A percentile compares a stretch with the other conserved stretches of the same genome.
Conservation (phyloP, 2,888 invertebrate species). For the Gastracanthus pulcherrimus region DNA sequence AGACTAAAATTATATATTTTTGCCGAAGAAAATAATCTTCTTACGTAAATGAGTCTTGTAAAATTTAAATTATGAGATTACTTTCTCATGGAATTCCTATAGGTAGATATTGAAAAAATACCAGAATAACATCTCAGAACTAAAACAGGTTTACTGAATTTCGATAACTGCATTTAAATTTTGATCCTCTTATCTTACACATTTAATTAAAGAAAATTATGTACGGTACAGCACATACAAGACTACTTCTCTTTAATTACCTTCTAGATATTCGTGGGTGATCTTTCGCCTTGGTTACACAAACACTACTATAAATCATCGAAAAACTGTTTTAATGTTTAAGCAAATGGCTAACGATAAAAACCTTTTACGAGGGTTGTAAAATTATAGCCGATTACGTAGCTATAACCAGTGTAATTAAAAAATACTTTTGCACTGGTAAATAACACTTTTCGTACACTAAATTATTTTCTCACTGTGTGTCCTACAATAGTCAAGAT, state of each 20-base stretch:
- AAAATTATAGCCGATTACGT: slow-evolving; percentile 55
- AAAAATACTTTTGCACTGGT: not conserved
- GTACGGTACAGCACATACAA: too few species aligned
- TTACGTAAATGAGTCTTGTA: not conserved
- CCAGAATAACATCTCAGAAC: not conserved
- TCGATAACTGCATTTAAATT: not conserved
- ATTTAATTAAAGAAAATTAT: not conserved
- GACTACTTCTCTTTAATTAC: not conserved
- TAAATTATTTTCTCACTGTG: not conserved
- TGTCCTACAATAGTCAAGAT: too few species aligned
- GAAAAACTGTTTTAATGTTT: not conserved
- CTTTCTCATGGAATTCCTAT: not conserved
- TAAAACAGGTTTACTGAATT: not conserved
- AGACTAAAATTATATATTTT: not conserved
- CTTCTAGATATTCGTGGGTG: not conserved
- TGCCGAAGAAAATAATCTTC: not conserved
- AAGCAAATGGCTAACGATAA: not conserved
- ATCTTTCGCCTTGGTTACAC: not conserved
- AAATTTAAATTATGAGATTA: not conserved
- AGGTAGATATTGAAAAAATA: not conserved
- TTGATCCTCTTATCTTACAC: not conserved
- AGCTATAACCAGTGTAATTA: not conserved
- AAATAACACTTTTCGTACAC: not conserved
- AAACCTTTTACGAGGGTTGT: slow-evolving; percentile 52
- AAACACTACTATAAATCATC: not conserved